Base-by-base conservation (phyloP, 2,888 invertebrate species). In the Orchesellides sinensis region DNA sequence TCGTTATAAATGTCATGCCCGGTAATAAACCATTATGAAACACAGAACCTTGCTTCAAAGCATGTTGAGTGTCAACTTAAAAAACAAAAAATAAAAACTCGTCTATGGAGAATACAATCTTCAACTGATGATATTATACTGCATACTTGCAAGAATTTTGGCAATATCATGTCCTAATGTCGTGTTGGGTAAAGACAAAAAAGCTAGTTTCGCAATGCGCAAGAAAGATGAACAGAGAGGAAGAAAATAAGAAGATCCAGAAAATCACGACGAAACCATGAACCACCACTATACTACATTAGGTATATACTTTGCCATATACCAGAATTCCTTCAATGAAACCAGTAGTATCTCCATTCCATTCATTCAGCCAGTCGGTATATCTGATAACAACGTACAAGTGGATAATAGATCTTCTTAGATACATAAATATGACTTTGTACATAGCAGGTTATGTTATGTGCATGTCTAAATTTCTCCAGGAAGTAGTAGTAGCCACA, bases 131-230 rank as follows among this genome's bases (percentile, higher is more conserved):
- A 40, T 63, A 82, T 70, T 82, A 73, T 65, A 3, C 19, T 17
- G 56, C 10, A n/a, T 12, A 73, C 68, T 70, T 82, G 52, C 14
- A 82, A 73, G 40, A 66, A 59, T 75, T 73, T 75, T 82, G 82
- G 74, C 82, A 82, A 23, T 68, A 69, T 47, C 74, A 14, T 25
- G 70, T 63, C 75, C 69, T 66, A 70, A 69, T 81, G 74, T 82
- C 75, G 47, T 52, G 69, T 45, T 40, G 19, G 56, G 68, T 29
- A 59, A 68, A 66, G 49, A 14, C 17, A 14, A 49, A 74, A 63
- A 69, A 77, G 56, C 29, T 63, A 83, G 83, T 83, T 83, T 83
- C 83, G 83, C 83, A 83, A 69, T 83, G 83, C 83, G 83, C 83
- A 83, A 83, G 70, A 78, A 45, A 29, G n/a, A 49, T 14, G 45